These are phyloP conservation scores for Anguilla anguilla DNA, from an alignment of 2,797 vertebrate species.

Conservation along the genomic window DNA sequence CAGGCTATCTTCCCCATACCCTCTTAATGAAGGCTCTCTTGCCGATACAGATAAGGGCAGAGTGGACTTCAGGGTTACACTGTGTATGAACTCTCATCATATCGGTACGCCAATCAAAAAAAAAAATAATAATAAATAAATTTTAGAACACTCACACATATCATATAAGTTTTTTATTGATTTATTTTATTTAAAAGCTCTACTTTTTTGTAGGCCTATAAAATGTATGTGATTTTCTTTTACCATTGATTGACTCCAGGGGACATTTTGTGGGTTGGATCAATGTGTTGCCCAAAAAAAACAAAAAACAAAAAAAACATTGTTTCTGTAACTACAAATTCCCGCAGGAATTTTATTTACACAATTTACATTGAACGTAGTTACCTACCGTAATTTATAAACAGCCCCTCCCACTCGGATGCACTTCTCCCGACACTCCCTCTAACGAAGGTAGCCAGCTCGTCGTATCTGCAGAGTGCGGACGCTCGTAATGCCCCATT, in stretches of 20 bases:
- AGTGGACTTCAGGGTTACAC: background rate
- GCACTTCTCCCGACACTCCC: constrained; percentile 35
- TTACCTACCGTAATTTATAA: constrained; percentile 34
- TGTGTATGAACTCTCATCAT: background rate
- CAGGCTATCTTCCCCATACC: background rate
- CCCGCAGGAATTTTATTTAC: background rate
- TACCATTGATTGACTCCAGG: background rate
- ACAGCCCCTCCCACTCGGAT: constrained; percentile 22
- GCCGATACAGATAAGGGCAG: background rate
- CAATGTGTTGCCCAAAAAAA: background rate
- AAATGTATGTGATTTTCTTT: background rate
- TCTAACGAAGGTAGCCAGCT: constrained; percentile 7
- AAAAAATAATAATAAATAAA: background rate
- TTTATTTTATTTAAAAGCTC: background rate
- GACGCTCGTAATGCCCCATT: constrained; percentile 36
- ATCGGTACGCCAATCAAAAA: background rate
- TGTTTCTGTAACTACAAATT: background rate
- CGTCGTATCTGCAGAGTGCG: constrained; percentile 9
- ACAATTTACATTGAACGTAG: background rate
- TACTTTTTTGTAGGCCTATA: too few species aligned
- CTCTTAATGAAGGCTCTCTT: background rate
- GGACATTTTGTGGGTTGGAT: background rate
- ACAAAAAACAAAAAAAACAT: too few species aligned
- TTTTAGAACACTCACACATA: background rate
- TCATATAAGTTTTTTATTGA: too few species aligned